Conservation (phyloP, 2,797 vertebrate genomes). For the Pipistrellus pipistrellus region DNA sequence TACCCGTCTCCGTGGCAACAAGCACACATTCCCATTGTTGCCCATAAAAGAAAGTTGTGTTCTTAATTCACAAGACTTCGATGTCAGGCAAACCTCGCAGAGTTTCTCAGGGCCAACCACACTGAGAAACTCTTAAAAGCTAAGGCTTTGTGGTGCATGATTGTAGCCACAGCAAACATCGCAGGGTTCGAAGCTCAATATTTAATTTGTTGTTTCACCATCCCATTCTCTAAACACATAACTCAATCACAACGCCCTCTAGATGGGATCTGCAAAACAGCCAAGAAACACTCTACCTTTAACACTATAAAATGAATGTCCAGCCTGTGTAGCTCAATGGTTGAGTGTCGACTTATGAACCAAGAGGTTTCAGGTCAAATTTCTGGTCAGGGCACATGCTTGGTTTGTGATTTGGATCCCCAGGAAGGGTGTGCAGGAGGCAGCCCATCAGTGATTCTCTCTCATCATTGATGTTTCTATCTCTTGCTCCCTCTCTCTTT, state of each 20-base stretch:
- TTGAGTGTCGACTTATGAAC: not conserved
- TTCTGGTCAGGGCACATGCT: not conserved
- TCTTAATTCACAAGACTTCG: conserved; percentile 78
- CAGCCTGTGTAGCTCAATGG: not conserved
- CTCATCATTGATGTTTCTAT: not conserved
- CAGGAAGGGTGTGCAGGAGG: not conserved
- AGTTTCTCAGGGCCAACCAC: not conserved
- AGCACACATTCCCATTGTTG: conserved; percentile 79
- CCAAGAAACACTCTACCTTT: conserved; percentile 11
- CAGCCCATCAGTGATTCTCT: not conserved
- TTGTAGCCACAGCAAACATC: not conserved
- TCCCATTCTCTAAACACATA: not conserved
- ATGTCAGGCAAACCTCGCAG: conserved; percentile 73
- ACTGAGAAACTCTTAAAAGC: conserved; percentile 72
- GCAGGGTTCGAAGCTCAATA: not conserved
- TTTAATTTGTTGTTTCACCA: not conserved
- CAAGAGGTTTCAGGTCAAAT: not conserved
- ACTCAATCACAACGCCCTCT: not conserved
- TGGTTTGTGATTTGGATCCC: not conserved
- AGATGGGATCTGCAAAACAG: conserved; percentile 50
- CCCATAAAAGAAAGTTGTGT: conserved; percentile 85
- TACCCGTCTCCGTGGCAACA: conserved; percentile 80
- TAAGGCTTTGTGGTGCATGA: conserved; percentile 30
- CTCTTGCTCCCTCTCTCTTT: too few species aligned
- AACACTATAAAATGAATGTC: not conserved